Base-by-base conservation (phyloP, 1,140 invertebrate genomes). In the Halesus radiatus region DNA sequence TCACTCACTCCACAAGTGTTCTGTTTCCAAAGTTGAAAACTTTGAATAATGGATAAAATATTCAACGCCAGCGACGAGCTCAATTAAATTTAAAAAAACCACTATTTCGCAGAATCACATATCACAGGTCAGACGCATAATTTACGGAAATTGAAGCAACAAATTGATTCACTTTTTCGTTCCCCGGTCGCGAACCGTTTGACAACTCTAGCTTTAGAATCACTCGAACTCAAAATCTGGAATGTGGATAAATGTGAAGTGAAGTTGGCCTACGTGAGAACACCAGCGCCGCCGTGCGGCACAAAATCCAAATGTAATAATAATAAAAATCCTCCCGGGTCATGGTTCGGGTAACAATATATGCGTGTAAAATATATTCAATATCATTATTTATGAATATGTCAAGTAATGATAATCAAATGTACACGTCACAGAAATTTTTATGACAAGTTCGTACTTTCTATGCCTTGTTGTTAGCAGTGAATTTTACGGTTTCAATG, bases 1-100 rank as follows among this genome's bases (percentile, higher is more conserved):
- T 78, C 76, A 78, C 62, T 77, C 76, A 77, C 76, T 68, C 62
- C 76, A 78, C 76, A 68, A 78, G 76, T 78, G 32, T 54, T 60
- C 23, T 50, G 32, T n/a, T 15, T 32, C 16, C 52, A 10, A 54
- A 74, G 50, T 74, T 74, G n/a, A n/a, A 54, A 74, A 56, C 53
- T 20, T 74, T 54, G 18, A 54, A 18, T 29, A 37, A 29, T 26
- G 10, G 16, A 26, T 66, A 32, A 26, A 66, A 32, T 66, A 66
- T 13, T 20, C 56, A 23, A 66, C 22, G 62, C 62, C 8, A 15
- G n/a, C n/a, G 15, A 26, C 3, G 22, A 23, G 68, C 45, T 72
- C 15, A 1, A 50, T 52, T 13, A 52, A 23, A 53, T 72, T 18
- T n/a, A n/a, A n/a, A 45, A 72, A 72, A 52, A 16, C 26, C 18